Evolutionary conservation across 2,888 invertebrate species (phyloP).

Genomic region (Agrotis ipsilon): DNA sequence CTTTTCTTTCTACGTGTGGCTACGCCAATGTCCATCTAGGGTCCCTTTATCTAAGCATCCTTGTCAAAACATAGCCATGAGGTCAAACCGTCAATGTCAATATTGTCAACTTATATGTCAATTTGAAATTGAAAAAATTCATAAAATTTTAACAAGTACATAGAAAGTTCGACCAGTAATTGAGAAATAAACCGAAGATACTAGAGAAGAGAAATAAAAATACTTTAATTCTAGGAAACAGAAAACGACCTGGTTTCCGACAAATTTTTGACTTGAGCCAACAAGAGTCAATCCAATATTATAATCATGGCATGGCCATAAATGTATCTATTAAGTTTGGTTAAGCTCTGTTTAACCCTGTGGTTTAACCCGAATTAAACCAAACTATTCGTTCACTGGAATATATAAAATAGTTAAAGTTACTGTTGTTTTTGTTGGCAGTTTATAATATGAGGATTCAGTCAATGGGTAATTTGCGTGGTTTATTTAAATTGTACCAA

Average conservation of each 20-base stretch:
- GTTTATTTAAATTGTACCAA: constrained; percentile 87
- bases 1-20: no score
- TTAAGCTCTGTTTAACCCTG: not conserved
- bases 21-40: no score
- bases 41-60: no score
- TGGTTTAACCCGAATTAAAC: not conserved
- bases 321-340: not conserved
- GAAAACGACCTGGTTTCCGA: not conserved
- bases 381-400: not conserved
- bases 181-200: no score
- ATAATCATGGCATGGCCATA: not conserved
- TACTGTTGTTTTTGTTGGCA: not conserved
- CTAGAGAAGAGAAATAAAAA: not conserved
- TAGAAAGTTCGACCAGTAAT: no score
- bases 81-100: no score
- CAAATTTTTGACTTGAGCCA: not conserved
- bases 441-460: constrained; percentile 14
- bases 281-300: constrained; percentile 11
- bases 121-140: no score
- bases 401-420: not conserved
- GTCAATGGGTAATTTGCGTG: constrained; percentile 71
- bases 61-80: no score
- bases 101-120: no score
- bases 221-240: not conserved
- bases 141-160: no score